These are phyloP conservation scores for Cylindroiulus punctatus DNA, from an alignment of 2,888 invertebrate species.

Conservation along the genomic window DNA sequence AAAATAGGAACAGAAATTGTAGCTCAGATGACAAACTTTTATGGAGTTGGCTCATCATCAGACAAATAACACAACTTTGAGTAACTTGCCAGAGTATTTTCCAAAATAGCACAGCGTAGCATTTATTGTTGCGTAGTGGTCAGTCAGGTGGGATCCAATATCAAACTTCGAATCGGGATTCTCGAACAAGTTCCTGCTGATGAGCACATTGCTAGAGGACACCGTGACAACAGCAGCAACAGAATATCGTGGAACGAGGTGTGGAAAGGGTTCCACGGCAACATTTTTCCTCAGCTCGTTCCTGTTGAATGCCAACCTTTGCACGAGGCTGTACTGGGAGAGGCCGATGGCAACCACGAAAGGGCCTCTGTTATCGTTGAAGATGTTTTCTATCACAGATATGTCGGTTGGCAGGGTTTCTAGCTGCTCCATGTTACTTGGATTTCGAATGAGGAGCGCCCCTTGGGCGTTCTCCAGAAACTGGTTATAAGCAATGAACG, in stretches of 20 bases:
- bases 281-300: slow-evolving; percentile 88
- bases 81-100: slow-evolving; percentile 55
- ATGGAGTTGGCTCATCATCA: too few relatives aligned
- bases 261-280: slow-evolving; percentile 84
- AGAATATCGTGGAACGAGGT: slow-evolving; percentile 86
- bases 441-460: slow-evolving; percentile 84
- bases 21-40: too few relatives aligned
- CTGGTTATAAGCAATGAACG: slow-evolving; percentile 86
- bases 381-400: slow-evolving; percentile 85
- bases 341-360: slow-evolving; percentile 89
- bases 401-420: slow-evolving; percentile 78
- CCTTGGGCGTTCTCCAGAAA: slow-evolving; percentile 85
- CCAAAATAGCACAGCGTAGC: slow-evolving; percentile 96
- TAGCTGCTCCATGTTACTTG: slow-evolving; percentile 78
- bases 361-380: slow-evolving; percentile 85
- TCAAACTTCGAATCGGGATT: slow-evolving; percentile 87
- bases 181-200: slow-evolving; percentile 89
- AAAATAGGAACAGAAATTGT: too few relatives aligned
- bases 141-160: slow-evolving; percentile 92
- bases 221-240: slow-evolving; percentile 93
- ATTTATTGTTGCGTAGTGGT: slow-evolving; percentile 92
- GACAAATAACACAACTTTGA: not conserved
- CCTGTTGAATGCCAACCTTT: slow-evolving; percentile 83
- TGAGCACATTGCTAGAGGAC: slow-evolving; percentile 87
- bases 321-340: slow-evolving; percentile 85